These are phyloP conservation scores for Pachycephala philippinensis DNA, from an alignment of 2,113 vertebrate species.

Conservation along the genomic window DNA sequence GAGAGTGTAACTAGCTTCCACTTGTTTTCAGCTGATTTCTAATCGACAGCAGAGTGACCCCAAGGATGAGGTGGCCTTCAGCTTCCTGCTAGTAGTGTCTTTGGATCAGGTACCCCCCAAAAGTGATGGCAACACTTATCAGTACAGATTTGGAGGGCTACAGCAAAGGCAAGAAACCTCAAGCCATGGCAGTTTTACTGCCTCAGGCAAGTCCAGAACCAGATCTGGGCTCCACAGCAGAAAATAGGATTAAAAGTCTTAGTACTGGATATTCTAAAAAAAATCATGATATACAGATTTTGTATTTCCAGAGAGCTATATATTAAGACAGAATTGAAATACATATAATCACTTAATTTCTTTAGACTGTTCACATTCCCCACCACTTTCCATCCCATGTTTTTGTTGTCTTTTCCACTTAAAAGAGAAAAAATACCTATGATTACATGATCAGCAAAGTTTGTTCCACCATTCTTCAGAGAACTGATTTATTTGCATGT, in stretches of 20 bases:
- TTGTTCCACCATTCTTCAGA: background rate
- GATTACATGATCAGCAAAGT: background rate
- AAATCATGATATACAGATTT: background rate
- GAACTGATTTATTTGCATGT: slow-evolving; percentile 38
- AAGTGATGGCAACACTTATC: background rate
- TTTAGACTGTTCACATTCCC: background rate
- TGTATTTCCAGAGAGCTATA: background rate
- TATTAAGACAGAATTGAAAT: background rate
- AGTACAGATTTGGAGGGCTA: background rate
- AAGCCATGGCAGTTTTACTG: background rate
- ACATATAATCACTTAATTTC: background rate
- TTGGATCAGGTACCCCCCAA: background rate
- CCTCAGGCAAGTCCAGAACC: background rate
- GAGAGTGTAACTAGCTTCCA: background rate
- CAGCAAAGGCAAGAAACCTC: background rate
- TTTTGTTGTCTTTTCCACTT: background rate
- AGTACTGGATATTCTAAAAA: background rate
- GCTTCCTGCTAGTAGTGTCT: background rate
- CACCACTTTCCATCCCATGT: background rate
- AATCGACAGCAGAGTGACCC: background rate
- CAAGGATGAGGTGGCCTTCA: background rate
- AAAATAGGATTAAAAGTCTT: background rate
- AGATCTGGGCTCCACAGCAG: background rate
- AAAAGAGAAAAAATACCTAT: background rate
- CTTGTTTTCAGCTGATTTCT: background rate